Percentiles rank a stretch among this genome's conserved stretches.
Conservation (phyloP, 2,888 invertebrate species). For the Eugnorisma glareosa region DNA sequence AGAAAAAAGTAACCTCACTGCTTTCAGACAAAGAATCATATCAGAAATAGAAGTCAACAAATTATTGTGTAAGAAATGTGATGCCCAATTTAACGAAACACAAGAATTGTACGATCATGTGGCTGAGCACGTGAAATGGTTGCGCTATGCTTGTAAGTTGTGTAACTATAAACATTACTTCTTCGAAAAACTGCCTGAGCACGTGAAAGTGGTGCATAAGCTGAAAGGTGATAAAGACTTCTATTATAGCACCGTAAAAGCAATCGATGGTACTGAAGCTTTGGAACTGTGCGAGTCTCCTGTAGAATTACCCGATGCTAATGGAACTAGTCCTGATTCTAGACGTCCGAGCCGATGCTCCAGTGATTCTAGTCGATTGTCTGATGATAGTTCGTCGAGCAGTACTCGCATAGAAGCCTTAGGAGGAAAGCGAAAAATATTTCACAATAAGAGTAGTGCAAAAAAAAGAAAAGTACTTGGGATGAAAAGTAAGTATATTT, state of each 20-base stretch:
- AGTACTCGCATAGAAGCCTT: conserved; percentile 78
- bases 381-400: conserved; percentile 87
- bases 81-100: conserved; percentile 84
- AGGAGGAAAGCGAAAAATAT: conserved; percentile 81
- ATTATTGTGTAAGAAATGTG: conserved; percentile 89
- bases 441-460: conserved; percentile 70
- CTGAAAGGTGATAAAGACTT: conserved; percentile 90
- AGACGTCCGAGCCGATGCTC: conserved; percentile 86
- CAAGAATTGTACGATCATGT: conserved; percentile 91
- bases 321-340: conserved; percentile 81
- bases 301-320: conserved; percentile 75
- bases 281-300: conserved; percentile 76
- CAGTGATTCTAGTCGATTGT: conserved; percentile 86
- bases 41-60: conserved; percentile 83
- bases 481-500: conserved; percentile 72
- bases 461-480: conserved; percentile 78
- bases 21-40: conserved; percentile 81
- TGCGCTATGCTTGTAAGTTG: conserved; percentile 93
- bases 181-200: conserved; percentile 92
- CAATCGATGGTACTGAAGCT: conserved; percentile 85
- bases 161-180: conserved; percentile 93
- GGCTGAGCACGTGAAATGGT: conserved; percentile 93
- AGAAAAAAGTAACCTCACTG: conserved; percentile 84
- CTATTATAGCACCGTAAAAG: conserved; percentile 87
- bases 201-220: conserved; percentile 92